A percentile compares a stretch with the other conserved stretches of the same genome.
phyloP scores from a whole-genome alignment of 2,888 invertebrate genomes.

The Parochlus steinenii region DNA sequence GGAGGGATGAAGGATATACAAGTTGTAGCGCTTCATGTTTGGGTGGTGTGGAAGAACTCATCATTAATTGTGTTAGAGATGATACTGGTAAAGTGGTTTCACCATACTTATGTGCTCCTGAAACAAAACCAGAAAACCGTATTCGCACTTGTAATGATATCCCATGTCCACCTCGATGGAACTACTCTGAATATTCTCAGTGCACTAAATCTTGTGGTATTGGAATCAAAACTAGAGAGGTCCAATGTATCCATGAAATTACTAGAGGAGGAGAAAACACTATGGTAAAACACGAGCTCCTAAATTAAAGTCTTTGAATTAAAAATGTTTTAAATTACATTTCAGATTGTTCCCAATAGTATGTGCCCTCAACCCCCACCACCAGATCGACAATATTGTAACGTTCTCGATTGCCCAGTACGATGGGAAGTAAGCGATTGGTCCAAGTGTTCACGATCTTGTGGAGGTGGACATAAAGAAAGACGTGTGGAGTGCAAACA shows the following conservation, averaged over 20 bases:
- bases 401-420: constrained; percentile 82
- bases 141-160: constrained; percentile 86
- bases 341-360: constrained; percentile 83
- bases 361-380: constrained; percentile 84
- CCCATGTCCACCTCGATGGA: constrained; percentile 91
- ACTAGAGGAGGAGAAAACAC: constrained; percentile 77
- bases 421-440: constrained; percentile 78
- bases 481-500: constrained; percentile 77
- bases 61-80: constrained; percentile 75
- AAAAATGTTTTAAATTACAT: too few relatives aligned
- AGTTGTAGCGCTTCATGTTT: constrained; percentile 90
- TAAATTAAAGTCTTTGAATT: too few relatives aligned
- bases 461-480: constrained; percentile 79
- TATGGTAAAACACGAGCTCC: too few relatives aligned
- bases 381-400: constrained; percentile 77
- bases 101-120: constrained; percentile 71
- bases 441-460: constrained; percentile 85
- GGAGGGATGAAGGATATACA: constrained; percentile 80
- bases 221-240: constrained; percentile 81
- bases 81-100: constrained; percentile 75
- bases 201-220: constrained; percentile 91
- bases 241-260: constrained; percentile 72
- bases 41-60: constrained; percentile 73
- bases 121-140: constrained; percentile 75
- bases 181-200: constrained; percentile 71